phyloP scores from a whole-genome alignment of 2,797 vertebrate genomes.

The Myiotriccus ornatus region DNA sequence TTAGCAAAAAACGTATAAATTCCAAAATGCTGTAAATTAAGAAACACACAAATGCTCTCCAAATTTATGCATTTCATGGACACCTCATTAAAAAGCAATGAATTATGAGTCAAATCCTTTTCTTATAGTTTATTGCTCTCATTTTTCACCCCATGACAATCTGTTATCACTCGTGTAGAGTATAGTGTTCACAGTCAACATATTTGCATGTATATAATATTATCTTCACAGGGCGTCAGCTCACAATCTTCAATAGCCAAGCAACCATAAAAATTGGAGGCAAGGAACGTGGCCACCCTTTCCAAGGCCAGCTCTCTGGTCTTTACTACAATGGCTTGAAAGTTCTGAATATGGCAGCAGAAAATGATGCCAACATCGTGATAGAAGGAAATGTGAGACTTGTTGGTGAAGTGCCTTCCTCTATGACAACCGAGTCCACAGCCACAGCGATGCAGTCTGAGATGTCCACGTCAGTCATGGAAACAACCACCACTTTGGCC shows the following conservation, averaged over 20 bases:
- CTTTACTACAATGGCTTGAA: constrained; percentile 99
- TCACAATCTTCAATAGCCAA: constrained; percentile 99
- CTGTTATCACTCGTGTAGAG: constrained; percentile 82
- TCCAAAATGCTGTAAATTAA: constrained; percentile 59
- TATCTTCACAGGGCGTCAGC: constrained; percentile 96
- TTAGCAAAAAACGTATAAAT: constrained; percentile 80
- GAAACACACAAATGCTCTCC: constrained; percentile 72
- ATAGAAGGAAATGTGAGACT: constrained; percentile 96
- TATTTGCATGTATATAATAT: constrained; percentile 94
- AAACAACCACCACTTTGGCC: constrained; percentile 94
- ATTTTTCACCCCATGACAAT: constrained; percentile 92
- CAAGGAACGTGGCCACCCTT: constrained; percentile 91
- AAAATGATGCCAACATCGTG: constrained; percentile 93
- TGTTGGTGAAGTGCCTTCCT: constrained; percentile 95
- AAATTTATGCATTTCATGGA: constrained; percentile 81
- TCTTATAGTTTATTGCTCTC: constrained; percentile 97
- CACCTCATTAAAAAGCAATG: constrained; percentile 93
- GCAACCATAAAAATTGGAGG: constrained; percentile 99
- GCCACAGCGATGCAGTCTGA: constrained; percentile 94
- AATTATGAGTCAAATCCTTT: constrained; percentile 88
- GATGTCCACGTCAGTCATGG: constrained; percentile 95
- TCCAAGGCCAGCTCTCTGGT: constrained; percentile 98
- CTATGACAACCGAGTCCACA: constrained; percentile 95
- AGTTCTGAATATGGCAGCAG: constrained; percentile 99
- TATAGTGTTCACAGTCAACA: constrained; percentile 83